Conservation (phyloP, 2,797 vertebrate species). For the Acanthiza pusilla region DNA sequence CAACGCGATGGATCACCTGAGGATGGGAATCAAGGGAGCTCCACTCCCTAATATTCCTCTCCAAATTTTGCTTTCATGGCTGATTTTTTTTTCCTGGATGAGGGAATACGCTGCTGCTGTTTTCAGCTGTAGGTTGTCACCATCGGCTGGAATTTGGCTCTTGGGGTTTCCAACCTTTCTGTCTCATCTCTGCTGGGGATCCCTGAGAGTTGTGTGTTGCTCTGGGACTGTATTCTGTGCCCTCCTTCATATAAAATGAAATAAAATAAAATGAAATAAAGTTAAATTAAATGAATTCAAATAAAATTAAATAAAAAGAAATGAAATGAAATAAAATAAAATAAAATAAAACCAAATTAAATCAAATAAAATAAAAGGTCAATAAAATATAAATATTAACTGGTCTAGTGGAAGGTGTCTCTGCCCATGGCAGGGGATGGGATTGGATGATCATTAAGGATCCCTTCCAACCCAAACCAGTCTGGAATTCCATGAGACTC, state of each 20-base stretch:
- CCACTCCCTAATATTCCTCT: rapidly evolving
- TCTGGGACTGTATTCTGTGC: neutral
- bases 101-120: rapidly evolving
- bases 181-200: neutral
- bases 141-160: neutral
- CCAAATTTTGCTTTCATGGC: neutral
- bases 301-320: neutral
- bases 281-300: neutral
- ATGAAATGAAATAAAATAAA: rapidly evolving
- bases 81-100: neutral
- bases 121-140: neutral
- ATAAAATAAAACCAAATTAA: rapidly evolving
- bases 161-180: neutral
- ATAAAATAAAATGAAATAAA: neutral
- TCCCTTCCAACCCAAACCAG: neutral
- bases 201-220: neutral
- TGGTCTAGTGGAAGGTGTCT: neutral
- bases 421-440: no score
- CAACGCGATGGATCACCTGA: no score
- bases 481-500: neutral
- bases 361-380: neutral
- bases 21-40: neutral
- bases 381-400: neutral
- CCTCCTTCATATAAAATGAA: neutral
- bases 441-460: neutral